Conservation (phyloP, 1,140 invertebrate species). For the Meteorus sp. region DNA sequence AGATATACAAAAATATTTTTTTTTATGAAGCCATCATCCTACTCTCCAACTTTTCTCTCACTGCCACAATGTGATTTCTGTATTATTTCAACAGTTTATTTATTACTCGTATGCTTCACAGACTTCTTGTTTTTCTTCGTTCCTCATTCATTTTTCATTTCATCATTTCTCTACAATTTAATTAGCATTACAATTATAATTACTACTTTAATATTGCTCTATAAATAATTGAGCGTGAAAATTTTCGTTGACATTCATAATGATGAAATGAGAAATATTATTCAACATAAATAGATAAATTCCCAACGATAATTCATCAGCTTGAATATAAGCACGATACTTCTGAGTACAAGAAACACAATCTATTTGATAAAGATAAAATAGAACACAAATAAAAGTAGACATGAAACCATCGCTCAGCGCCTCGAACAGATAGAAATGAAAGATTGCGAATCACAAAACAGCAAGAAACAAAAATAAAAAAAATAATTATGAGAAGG, state of each 20-base stretch:
- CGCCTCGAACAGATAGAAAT: slow-evolving; percentile 43
- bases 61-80: slow-evolving; percentile 31
- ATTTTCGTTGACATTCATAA: slow-evolving; percentile 7
- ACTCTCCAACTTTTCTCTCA: slow-evolving; percentile 16
- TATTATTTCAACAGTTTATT: slow-evolving; percentile 19
- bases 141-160: slow-evolving; percentile 29
- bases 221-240: slow-evolving; percentile 9
- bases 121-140: slow-evolving; percentile 5
- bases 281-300: not conserved
- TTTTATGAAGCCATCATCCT: not conserved
- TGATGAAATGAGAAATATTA: not conserved
- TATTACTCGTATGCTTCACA: slow-evolving; percentile 10
- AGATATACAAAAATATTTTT: not conserved
- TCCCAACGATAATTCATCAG: slow-evolving; percentile 1
- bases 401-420: slow-evolving; percentile 49
- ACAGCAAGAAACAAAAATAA: slow-evolving; percentile 16
- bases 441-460: slow-evolving; percentile 19
- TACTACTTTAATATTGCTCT: slow-evolving; percentile 33
- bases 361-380: slow-evolving; percentile 30
- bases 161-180: slow-evolving; percentile 31
- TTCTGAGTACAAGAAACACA: slow-evolving; percentile 36
- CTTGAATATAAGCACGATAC: slow-evolving; percentile 35
- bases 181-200: slow-evolving; percentile 39
- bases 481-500: slow-evolving; percentile 19
- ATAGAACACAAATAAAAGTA: slow-evolving; percentile 40